Evolutionary conservation across 2,797 vertebrate genomes (phyloP).

Genomic region (Octomys mimax): DNA sequence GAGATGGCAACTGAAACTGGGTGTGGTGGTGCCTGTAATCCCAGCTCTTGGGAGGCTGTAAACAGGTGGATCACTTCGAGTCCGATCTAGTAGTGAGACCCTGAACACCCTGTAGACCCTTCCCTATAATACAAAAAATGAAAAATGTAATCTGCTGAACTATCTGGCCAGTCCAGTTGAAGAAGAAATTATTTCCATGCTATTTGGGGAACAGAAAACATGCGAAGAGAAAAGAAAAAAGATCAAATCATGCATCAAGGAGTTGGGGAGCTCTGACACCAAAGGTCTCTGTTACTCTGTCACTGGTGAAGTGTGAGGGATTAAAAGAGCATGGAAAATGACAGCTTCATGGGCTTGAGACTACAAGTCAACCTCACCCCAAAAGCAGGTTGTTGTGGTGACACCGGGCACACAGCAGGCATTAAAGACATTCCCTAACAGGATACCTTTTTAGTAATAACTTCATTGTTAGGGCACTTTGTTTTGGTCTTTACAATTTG

Average conservation of each 20-base stretch:
- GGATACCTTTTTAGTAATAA: neutral
- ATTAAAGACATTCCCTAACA: neutral
- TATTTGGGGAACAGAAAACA: neutral
- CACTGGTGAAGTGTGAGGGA: neutral
- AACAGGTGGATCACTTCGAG: too few species aligned
- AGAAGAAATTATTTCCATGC: neutral
- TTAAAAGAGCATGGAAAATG: neutral
- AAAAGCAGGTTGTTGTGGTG: neutral
- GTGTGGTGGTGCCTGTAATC: too few species aligned
- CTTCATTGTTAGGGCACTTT: neutral
- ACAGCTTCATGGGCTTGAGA: neutral
- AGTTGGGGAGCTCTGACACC: accelerated
- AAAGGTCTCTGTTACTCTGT: neutral
- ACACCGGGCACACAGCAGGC: neutral
- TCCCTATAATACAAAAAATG: too few species aligned
- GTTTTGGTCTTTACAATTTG: constrained; percentile 29
- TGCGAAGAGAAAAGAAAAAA: neutral
- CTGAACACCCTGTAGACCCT: too few species aligned
- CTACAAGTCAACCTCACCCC: neutral
- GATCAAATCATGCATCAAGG: neutral
- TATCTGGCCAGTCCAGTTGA: too few species aligned
- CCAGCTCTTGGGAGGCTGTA: too few species aligned
- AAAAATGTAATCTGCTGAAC: too few species aligned
- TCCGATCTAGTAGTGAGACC: too few species aligned
- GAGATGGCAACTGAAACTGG: too few species aligned